Conservation (phyloP, 2,797 vertebrate genomes). For the Anisognathus igniventris region DNA sequence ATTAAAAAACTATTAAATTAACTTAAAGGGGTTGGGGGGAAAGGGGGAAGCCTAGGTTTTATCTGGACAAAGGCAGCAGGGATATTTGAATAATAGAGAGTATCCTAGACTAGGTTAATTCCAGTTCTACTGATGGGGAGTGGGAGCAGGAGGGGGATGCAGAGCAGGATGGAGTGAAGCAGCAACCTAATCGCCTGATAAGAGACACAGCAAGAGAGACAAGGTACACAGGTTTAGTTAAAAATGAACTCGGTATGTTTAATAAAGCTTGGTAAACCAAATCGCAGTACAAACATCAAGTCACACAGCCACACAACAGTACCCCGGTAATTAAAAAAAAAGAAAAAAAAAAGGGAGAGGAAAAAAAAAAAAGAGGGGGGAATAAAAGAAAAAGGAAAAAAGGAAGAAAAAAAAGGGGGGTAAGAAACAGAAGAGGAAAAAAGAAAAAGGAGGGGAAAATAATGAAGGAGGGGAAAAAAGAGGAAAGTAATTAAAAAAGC, state of each 20-base stretch:
- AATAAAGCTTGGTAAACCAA: slow-evolving; percentile 96
- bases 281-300: slow-evolving; percentile 91
- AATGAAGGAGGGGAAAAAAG: neutral
- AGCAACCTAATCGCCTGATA: slow-evolving; percentile 81
- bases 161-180: slow-evolving; percentile 82
- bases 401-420: neutral
- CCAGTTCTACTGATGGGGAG: slow-evolving; percentile 64
- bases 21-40: neutral
- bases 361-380: fast-evolving
- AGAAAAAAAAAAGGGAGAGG: fast-evolving
- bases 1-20: neutral
- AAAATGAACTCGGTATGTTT: slow-evolving; percentile 93
- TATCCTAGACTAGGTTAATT: slow-evolving; percentile 65
- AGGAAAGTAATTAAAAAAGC: slow-evolving; percentile 41
- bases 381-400: slow-evolving; percentile 56
- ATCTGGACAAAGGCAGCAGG: slow-evolving; percentile 74
- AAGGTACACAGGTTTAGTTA: slow-evolving; percentile 94
- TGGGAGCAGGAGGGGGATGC: slow-evolving; percentile 61
- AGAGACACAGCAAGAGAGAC: slow-evolving; percentile 97
- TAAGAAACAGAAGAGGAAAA: neutral
- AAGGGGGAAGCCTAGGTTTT: neutral
- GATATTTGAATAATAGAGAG: slow-evolving; percentile 94
- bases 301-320: slow-evolving; percentile 87
- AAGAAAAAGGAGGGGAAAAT: neutral
- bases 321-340: slow-evolving; percentile 73